Evolutionary conservation across 2,888 invertebrate genomes (phyloP).

Genomic region (Philhelius pedissequus): DNA sequence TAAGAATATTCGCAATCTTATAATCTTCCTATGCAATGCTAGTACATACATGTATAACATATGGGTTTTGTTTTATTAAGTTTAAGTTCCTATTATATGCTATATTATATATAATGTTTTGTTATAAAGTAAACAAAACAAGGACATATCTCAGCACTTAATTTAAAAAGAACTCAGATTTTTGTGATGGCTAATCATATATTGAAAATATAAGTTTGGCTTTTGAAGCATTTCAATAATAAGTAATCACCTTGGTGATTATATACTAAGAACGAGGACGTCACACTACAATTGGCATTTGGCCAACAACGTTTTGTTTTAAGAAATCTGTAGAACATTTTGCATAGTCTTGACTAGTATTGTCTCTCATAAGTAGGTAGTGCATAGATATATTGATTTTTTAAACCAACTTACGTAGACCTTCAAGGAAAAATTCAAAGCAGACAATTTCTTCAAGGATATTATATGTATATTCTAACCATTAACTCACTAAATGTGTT

Average conservation of each 20-base stretch:
- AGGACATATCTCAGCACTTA: background rate
- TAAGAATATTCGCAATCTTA: too few relatives aligned
- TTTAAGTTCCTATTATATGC: too few relatives aligned
- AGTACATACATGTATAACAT: too few relatives aligned
- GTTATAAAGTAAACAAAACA: background rate
- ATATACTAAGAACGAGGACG: background rate
- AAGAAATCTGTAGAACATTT: background rate
- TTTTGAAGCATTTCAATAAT: background rate
- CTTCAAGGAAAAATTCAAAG: background rate
- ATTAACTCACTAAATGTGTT: too few relatives aligned
- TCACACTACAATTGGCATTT: background rate
- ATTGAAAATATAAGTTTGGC: background rate
- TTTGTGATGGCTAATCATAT: background rate
- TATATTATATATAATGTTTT: too few relatives aligned
- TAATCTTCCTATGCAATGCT: too few relatives aligned
- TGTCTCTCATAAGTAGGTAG: background rate
- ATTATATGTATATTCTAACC: too few relatives aligned
- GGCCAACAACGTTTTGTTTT: background rate
- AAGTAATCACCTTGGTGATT: background rate
- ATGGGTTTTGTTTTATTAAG: too few relatives aligned
- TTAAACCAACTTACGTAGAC: background rate
- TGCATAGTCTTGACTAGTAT: background rate
- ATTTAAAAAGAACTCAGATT: background rate
- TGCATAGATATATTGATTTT: background rate
- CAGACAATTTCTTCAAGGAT: background rate